These are phyloP conservation scores for Papilio dardanus DNA, from an alignment of 1,140 invertebrate genomes.

Conservation along the genomic window DNA sequence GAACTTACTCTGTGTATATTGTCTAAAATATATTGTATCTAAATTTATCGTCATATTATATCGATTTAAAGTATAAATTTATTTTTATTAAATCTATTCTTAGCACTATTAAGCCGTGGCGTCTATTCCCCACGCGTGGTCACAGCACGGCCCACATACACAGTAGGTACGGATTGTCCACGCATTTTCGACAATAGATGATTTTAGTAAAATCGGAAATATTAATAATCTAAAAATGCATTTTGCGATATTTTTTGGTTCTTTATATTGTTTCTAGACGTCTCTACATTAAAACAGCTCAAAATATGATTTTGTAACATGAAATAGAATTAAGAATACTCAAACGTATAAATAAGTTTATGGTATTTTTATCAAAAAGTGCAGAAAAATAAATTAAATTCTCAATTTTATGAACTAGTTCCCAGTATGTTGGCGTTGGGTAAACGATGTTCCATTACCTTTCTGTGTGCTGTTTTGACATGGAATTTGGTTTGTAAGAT, in stretches of 20 bases:
- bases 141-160: too few relatives aligned
- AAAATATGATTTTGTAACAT: not conserved
- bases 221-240: too few relatives aligned
- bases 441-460: not conserved
- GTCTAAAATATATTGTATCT: not conserved
- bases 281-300: not conserved
- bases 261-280: not conserved
- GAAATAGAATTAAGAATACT: not conserved
- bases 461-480: not conserved
- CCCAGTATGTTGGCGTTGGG: not conserved
- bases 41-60: not conserved
- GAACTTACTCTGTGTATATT: not conserved
- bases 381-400: not conserved
- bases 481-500: constrained; percentile 12
- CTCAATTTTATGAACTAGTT: not conserved
- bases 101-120: not conserved
- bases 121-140: not conserved
- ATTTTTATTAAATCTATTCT: not conserved
- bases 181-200: too few relatives aligned
- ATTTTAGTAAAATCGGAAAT: too few relatives aligned
- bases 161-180: too few relatives aligned
- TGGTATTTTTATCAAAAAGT: not conserved
- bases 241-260: not conserved
- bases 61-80: not conserved
- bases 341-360: not conserved